Evolutionary conservation across 2,888 invertebrate genomes (phyloP), one percentile per base, ranked within the genome.

Genomic region (Napeogenes sylphis): DNA sequence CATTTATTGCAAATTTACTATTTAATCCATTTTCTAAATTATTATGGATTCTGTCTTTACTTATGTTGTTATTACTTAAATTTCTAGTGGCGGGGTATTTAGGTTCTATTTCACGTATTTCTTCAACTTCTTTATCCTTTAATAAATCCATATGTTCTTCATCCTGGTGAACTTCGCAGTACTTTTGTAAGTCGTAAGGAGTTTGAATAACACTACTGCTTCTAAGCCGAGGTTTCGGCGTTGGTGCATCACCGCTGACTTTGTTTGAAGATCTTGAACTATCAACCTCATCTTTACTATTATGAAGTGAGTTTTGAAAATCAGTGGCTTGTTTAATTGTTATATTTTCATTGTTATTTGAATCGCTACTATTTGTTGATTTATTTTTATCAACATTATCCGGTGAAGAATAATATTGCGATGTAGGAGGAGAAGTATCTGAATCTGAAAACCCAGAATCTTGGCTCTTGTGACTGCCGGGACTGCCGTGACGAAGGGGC

Each of bases 361-460:
- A 89, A 71, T 90, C 89, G 59, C 82, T 87, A 69, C 88, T 88
- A 68, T 80, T 86, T 2, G 84, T 79, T 2, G 85, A 87, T 75
- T 85, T 89, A 65, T 87, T 83, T 65, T 78, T 85, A 61, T 85
- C 82, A 56, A 76, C 79, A 58, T 69, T 76, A 47, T 85, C 85
- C 10, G 85, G 82, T 2, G 85, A 79, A 3, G 78, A 80, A 69
- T 87, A 88, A 70, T 89, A 87, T 68, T 90, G 87, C 2, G 88
- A 87, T 3, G 80, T 81, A 0, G 91, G 90, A n/a, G 92, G 92
- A 2, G 93, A 93, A 71, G 92, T 92, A 73, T 95, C 95, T 0
- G 95, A 94, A 75, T 95, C 95, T 0, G 95, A 95, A 81, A 95
- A 95, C 2, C 95, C 95, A 0, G 95, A 95, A 81, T 95, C 95